Evolutionary conservation across 2,888 invertebrate genomes (phyloP).

Genomic region (Ornithoptera priamus): DNA sequence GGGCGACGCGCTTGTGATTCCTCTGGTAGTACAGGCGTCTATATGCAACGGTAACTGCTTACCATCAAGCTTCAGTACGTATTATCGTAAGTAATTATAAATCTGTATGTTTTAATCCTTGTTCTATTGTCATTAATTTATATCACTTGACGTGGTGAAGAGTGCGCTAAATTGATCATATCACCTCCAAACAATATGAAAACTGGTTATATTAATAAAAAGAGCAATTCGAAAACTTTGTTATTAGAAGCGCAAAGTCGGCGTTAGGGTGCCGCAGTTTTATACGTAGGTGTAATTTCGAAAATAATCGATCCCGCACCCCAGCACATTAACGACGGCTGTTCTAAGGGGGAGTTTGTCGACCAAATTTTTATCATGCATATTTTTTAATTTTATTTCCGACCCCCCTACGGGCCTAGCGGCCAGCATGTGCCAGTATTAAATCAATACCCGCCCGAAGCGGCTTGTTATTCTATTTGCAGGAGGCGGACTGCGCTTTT

Average conservation of each 20-base stretch:
- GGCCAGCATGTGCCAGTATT: constrained; percentile 54
- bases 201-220: constrained; percentile 26
- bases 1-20: no score
- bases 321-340: constrained; percentile 53
- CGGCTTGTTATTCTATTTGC: constrained; percentile 52
- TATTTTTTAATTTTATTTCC: constrained; percentile 76
- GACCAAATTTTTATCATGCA: constrained; percentile 69
- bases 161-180: background rate
- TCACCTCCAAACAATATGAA: constrained; percentile 6
- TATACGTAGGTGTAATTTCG: constrained; percentile 50
- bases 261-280: constrained; percentile 34
- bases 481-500: constrained; percentile 46
- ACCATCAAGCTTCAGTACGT: no score
- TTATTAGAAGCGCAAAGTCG: constrained; percentile 36
- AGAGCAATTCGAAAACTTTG: constrained; percentile 32
- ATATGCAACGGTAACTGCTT: no score
- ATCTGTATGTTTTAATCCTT: no score
- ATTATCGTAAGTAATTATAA: no score
- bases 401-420: constrained; percentile 53
- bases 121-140: no score
- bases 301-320: constrained; percentile 65
- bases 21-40: no score
- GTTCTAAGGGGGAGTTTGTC: constrained; percentile 58
- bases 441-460: constrained; percentile 61
- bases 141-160: background rate